Evolutionary conservation across 2,797 vertebrate genomes (phyloP), one percentile per base, ranked within the genome.

Genomic region (Eulemur coronatus): DNA sequence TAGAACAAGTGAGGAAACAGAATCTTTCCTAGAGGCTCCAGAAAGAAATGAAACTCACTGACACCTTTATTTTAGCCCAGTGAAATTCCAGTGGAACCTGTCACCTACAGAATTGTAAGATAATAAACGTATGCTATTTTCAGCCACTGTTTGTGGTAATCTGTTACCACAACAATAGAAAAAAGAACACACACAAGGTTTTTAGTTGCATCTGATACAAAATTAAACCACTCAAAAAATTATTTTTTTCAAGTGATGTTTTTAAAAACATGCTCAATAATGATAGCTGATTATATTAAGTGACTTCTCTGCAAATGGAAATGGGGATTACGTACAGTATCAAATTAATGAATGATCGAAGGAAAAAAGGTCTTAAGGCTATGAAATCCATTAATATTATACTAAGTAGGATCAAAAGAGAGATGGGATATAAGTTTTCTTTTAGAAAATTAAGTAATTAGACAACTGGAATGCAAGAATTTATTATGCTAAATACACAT

Each of bases 381-480:
- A 38, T 86, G 95, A 94, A 91, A 93, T 89, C 84, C 90, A 78
- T 97, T 95, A 93, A 96, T 89, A 41, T 95, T 94, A 94, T 91
- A 95, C 76, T 85, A 96, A 97, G 70, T 59, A 84, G 92, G 96
- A 94, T 89, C 57, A 76, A 95, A 92, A 92, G 95, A 97, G 89
- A 97, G 90, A 94, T 65, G 91, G 87, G 81, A 91, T 84, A 15
- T 43, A 96, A 61, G 61, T 85, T 93, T 97, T 92, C 89, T 85
- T 93, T 96, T 41, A 88, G 96, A 97, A 97, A 98, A 97, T 95
- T 61, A 98, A 98, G 81, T 90, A 95, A 98, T 92, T 96, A 94
- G 98, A 79, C 79, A 89, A 88, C 63, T 84, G 94, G 90, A 96
- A 97, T 84, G 80, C 57, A 96, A 88, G 90, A 89, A 97, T 81